Base-by-base conservation (phyloP, 2,797 vertebrate genomes). In the Danio tinwini region DNA sequence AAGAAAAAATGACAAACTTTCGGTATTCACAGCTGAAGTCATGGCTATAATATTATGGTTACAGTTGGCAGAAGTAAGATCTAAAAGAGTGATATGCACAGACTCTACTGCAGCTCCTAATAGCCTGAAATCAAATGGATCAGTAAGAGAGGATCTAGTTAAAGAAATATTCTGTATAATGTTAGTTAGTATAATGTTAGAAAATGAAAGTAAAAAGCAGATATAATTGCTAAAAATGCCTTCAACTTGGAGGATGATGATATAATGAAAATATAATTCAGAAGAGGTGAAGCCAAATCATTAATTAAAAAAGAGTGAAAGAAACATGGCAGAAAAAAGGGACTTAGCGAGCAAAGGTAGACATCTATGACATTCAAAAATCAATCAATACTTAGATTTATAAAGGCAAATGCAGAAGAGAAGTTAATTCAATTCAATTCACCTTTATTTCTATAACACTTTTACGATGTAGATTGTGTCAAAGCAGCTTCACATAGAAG, bases 251-350 rank as follows among this genome's bases (percentile, higher is more conserved):
- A n/a, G n/a, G n/a, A n/a, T 16, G 5, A 63, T 16, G 39, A 42
- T 63, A 63, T 42, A 63, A 63, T 63, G 61, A 63, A 10, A 16
- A 0, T 9, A 16, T 2, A 5, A 2, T 63, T 63, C 44, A 16
- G 10, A 42, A 63, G 44, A 63, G 61, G 39, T 63, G 39, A 63
- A 16, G 39, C 16, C 61, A 63, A 44, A 63, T 63, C 61, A 42
- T 42, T 63, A 63, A 10, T 44, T 10, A 42, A n/a, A 63, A 12
- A 10, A 10, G n/a, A 19, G 10, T 44, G 39, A 9, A 16, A 42
- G 39, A 63, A 5, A n/a, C 9, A 17, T 12, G 61, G 61, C 39
- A 44, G 37, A 63, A 11, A 3, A n/a, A n/a, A n/a, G n/a, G n/a
- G n/a, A n/a, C n/a, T n/a, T n/a, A n/a, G n/a, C n/a, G n/a, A n/a